Evolutionary conservation across 2,888 invertebrate genomes (phyloP).

Genomic region (Scaptomyza tumidula): DNA sequence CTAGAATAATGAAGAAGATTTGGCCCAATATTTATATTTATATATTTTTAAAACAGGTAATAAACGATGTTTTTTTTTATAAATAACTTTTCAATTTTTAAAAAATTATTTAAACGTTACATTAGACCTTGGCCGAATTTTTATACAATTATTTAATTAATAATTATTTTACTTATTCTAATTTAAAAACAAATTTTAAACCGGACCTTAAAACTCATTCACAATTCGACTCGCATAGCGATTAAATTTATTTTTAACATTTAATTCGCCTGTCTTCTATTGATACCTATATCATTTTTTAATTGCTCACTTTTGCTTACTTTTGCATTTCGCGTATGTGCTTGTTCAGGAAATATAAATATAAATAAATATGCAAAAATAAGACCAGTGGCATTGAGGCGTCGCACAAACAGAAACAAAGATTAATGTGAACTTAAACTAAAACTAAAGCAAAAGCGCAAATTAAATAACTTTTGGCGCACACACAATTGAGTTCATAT

Average conservation of each 20-base stretch:
- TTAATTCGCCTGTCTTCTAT: conserved; percentile 5
- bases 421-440: conserved; percentile 58
- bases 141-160: not conserved
- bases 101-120: not conserved
- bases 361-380: conserved; percentile 32
- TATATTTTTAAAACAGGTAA: not conserved
- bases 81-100: not conserved
- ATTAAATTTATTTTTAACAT: conserved; percentile 14
- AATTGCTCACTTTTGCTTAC: conserved; percentile 41
- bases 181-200: not conserved
- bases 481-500: conserved; percentile 29
- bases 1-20: not conserved
- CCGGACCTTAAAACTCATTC: conserved; percentile 3
- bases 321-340: conserved; percentile 23
- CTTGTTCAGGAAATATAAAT: conserved; percentile 57
- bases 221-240: conserved; percentile 12
- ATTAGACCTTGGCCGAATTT: not conserved
- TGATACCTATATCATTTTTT: conserved; percentile 47
- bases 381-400: conserved; percentile 74
- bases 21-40: not conserved
- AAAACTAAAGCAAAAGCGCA: conserved; percentile 38
- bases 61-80: not conserved
- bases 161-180: not conserved
- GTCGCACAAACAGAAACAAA: conserved; percentile 55
- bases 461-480: conserved; percentile 55